phyloP scores from a whole-genome alignment of 2,888 invertebrate species.

The Apamea sordens region DNA sequence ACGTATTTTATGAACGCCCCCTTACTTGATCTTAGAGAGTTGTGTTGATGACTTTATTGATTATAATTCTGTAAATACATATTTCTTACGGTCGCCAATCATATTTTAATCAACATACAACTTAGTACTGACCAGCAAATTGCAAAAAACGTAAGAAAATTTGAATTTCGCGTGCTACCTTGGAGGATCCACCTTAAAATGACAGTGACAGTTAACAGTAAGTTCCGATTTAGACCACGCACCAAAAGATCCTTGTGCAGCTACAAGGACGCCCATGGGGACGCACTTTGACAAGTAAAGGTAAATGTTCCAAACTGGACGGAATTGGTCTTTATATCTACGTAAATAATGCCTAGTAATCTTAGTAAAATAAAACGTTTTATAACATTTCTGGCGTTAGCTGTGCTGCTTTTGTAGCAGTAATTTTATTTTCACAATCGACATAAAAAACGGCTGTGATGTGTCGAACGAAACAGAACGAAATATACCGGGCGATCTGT shows the following conservation, averaged over 20 bases:
- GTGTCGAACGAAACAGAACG: too few relatives aligned
- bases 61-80: too few relatives aligned
- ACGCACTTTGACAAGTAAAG: neutral
- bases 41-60: too few relatives aligned
- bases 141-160: too few relatives aligned
- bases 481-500: slow-evolving; percentile 5
- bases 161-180: too few relatives aligned
- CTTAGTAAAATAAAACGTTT: neutral
- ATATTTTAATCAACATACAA: too few relatives aligned
- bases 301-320: neutral
- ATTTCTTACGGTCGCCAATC: too few relatives aligned
- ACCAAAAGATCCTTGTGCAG: too few relatives aligned
- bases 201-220: neutral
- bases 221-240: neutral
- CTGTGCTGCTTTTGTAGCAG: neutral
- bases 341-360: neutral
- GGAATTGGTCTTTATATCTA: neutral
- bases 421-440: neutral
- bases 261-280: neutral
- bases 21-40: too few relatives aligned
- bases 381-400: neutral
- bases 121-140: too few relatives aligned
- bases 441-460: neutral
- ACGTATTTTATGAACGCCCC: too few relatives aligned
- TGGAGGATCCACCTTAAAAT: too few relatives aligned